These are phyloP conservation scores for Equus quagga DNA, from an alignment of 2,113 vertebrate species.

Conservation along the genomic window DNA sequence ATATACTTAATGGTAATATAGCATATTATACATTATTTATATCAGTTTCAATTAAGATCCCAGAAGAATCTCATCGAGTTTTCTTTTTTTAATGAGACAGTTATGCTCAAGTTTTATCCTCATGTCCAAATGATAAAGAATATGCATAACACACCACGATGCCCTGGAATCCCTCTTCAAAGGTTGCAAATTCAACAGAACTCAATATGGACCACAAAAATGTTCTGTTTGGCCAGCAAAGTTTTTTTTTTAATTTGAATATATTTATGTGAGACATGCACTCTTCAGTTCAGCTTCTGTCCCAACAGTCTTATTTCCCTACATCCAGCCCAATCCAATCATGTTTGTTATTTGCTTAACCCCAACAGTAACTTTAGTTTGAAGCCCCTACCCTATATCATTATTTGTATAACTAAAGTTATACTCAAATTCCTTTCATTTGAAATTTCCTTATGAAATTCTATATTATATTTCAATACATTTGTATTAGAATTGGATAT, in stretches of 20 bases:
- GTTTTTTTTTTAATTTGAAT: background rate
- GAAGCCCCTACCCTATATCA: background rate
- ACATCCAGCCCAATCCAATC: background rate
- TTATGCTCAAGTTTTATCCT: conserved; percentile 3
- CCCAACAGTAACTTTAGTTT: background rate
- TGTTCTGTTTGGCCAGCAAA: background rate
- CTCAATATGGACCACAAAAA: conserved; percentile 6
- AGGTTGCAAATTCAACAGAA: background rate
- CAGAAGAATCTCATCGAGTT: background rate
- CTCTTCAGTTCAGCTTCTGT: background rate
- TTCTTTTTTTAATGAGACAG: background rate
- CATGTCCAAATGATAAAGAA: background rate
- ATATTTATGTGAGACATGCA: background rate
- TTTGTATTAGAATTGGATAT: background rate
- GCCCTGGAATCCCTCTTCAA: background rate
- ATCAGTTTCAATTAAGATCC: background rate
- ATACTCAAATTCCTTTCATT: conserved; percentile 35
- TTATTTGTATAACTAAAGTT: conserved; percentile 41
- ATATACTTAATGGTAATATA: background rate
- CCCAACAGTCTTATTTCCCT: conserved; percentile 3
- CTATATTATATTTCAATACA: background rate
- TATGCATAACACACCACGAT: background rate
- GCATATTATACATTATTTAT: background rate
- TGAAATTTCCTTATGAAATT: conserved; percentile 44
- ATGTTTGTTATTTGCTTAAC: conserved; percentile 46